Base-by-base conservation (phyloP, 2,797 vertebrate genomes). In the Bovichtus variegatus region DNA sequence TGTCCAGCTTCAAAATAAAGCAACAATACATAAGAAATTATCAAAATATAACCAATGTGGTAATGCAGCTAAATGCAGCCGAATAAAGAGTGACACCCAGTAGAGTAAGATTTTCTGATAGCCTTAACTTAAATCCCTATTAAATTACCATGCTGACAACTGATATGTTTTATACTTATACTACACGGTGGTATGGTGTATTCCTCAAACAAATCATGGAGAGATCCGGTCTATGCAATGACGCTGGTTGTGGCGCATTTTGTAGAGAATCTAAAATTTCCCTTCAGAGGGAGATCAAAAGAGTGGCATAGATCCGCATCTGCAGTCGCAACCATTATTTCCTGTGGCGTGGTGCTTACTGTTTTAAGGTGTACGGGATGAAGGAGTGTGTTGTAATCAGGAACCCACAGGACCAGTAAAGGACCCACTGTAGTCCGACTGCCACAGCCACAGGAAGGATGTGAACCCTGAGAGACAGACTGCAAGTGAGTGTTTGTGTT, bases 381-480 rank as follows among this genome's bases (percentile, higher is more conserved):
- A 57, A 77, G 75, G 60, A 66, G 41, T 40, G 53, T 46, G 71
- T 62, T 68, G 66, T 73, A 74, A 67, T 76, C 80, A 75, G 76
- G 69, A 80, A 68, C 74, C 73, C 49, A 57, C 53, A 70, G 60
- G 73, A 78, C 80, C 68, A 76, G 77, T 75, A 62, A 79, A 82
- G 61, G 49, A 67, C 82, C 53, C 21, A 12, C 47, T 64, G 36
- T n/a, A 73, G 65, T 74, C 65, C 18, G 21, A 41, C 74, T 76
- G 69, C 69, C 77, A 70, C 62, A 67, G 54, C 81, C 76, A 81
- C 76, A 78, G 78, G 71, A 72, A 74, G 76, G 69, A 86, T 58
- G 74, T 64, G 72, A 74, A 62, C 16, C 68, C 44, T 27, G 8
- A 40, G 55, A 68, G 76, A 76, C 63, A 46, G 46, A 50, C 61